Conservation (phyloP, 2,888 invertebrate genomes). For the Leucozona laternaria region DNA sequence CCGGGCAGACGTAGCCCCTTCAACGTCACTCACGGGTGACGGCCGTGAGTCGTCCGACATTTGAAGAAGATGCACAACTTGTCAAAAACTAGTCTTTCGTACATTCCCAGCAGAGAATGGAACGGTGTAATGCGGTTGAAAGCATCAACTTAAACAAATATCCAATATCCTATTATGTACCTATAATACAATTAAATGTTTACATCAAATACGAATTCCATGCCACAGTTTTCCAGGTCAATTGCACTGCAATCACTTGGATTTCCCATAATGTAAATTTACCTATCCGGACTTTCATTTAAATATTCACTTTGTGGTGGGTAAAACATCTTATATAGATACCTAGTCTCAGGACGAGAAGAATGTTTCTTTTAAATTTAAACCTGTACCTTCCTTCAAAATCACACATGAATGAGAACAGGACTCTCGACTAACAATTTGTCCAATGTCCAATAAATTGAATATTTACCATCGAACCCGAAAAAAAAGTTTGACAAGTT, state of each 20-base stretch:
- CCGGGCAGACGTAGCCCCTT: too few species aligned
- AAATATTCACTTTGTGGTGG: conserved; percentile 10
- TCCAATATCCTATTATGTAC: neutral
- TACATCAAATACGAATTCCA: neutral
- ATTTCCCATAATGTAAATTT: neutral
- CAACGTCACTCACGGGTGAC: too few species aligned
- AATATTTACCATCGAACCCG: conserved; percentile 60
- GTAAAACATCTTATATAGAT: neutral
- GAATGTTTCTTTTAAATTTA: conserved; percentile 35
- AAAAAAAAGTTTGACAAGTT: conserved; percentile 46
- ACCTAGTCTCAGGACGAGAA: neutral
- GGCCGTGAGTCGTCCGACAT: too few species aligned
- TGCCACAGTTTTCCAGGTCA: conserved; percentile 13
- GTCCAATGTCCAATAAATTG: conserved; percentile 64
- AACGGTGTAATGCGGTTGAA: too few species aligned
- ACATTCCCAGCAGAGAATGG: too few species aligned
- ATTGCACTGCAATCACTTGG: neutral
- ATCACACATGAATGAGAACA: conserved; percentile 16
- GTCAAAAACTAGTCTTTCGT: too few species aligned
- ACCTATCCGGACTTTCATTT: conserved; percentile 4
- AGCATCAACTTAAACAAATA: too few species aligned
- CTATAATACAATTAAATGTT: neutral
- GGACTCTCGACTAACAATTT: conserved; percentile 44
- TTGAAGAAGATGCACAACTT: too few species aligned
- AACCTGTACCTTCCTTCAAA: conserved; percentile 2